Conservation (phyloP, 2,113 vertebrate species). For the Pleuronectes platessa region DNA sequence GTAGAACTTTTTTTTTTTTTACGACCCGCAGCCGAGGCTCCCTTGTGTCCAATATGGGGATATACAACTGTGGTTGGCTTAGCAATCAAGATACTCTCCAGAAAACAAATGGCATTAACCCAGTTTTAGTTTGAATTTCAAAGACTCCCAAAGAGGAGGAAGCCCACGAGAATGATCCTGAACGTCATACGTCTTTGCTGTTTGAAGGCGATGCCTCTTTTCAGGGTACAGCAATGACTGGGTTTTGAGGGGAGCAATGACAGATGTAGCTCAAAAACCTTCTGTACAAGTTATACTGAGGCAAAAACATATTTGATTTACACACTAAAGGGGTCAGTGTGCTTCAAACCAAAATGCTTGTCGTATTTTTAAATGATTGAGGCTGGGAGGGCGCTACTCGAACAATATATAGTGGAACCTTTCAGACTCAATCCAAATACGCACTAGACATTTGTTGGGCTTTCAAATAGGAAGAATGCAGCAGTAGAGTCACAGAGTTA, state of each 20-base stretch:
- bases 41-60: slow-evolving; percentile 49
- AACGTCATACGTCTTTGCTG: slow-evolving; percentile 34
- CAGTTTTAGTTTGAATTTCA: slow-evolving; percentile 62
- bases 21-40: slow-evolving; percentile 49
- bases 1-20: slow-evolving; percentile 40
- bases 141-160: slow-evolving; percentile 55
- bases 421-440: no score
- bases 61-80: slow-evolving; percentile 51
- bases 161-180: slow-evolving; percentile 44
- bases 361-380: neutral
- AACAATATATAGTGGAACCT: no score
- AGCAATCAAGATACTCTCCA: slow-evolving; percentile 48
- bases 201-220: slow-evolving; percentile 34
- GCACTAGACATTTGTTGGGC: no score
- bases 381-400: neutral
- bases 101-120: slow-evolving; percentile 66
- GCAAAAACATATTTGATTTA: slow-evolving; percentile 13
- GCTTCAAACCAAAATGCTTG: neutral
- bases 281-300: neutral
- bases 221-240: slow-evolving; percentile 6
- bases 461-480: no score
- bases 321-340: neutral
- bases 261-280: slow-evolving; percentile 28
- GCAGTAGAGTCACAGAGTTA: no score
- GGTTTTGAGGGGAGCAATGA: neutral